A percentile compares a stretch with the other conserved stretches of the same genome.
These are phyloP conservation scores for Sphaerodactylus townsendi DNA, from an alignment of 2,113 vertebrate species.

Conservation along the genomic window DNA sequence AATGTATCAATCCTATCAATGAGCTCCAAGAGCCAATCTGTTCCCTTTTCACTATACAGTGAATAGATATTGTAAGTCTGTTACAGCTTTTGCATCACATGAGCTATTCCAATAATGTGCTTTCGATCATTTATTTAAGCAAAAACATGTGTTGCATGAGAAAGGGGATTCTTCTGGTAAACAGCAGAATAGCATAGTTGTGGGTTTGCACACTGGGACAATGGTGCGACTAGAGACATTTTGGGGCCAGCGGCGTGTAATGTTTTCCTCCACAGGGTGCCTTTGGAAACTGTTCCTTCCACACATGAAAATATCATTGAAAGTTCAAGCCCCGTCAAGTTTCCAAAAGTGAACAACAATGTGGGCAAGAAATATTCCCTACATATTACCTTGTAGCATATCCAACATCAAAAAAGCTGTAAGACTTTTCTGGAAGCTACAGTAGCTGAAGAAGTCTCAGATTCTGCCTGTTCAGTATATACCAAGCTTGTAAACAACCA, in stretches of 20 bases:
- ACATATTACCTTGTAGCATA: neutral
- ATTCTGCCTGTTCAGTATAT: neutral
- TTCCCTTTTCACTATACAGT: neutral
- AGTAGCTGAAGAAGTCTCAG: neutral
- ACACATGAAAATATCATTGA: neutral
- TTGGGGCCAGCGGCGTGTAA: neutral
- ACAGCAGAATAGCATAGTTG: constrained; percentile 65
- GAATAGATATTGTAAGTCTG: constrained; percentile 11
- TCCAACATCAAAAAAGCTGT: neutral
- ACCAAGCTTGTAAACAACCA: no score
- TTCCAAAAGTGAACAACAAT: neutral
- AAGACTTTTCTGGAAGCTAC: neutral
- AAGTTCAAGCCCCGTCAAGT: neutral
- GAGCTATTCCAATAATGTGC: constrained; percentile 56
- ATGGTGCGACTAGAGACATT: constrained; percentile 38
- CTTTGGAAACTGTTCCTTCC: neutral
- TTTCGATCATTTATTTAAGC: constrained; percentile 62
- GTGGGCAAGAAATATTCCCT: neutral
- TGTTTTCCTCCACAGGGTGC: neutral
- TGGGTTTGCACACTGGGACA: constrained; percentile 62
- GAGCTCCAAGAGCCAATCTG: neutral
- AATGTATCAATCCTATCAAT: neutral
- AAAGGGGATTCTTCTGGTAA: constrained; percentile 65
- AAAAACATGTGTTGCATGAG: constrained; percentile 64
- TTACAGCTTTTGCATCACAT: constrained; percentile 36